These are phyloP conservation scores for Pelecanus crispus DNA, from an alignment of 2,113 vertebrate genomes.

Conservation along the genomic window DNA sequence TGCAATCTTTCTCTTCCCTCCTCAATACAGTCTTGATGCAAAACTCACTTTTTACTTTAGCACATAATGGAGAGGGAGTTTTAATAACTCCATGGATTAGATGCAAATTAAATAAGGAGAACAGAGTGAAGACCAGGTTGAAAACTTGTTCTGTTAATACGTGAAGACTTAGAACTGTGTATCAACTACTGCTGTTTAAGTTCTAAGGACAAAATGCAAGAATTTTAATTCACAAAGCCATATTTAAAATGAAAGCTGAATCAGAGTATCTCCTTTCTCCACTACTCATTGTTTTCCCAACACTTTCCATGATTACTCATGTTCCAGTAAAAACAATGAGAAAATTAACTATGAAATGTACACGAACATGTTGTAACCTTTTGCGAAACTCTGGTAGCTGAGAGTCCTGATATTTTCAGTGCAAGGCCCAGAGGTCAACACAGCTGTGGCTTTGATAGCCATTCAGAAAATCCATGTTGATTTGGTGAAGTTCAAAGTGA, in stretches of 20 bases:
- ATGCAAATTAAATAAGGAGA: background rate
- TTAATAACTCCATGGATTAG: background rate
- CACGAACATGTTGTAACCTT: background rate
- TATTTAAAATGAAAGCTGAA: background rate
- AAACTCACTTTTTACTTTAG: background rate
- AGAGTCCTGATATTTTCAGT: background rate
- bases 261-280: background rate
- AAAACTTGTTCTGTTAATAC: background rate
- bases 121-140: background rate
- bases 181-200: background rate
- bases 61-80: background rate
- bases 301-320: background rate
- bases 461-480: background rate
- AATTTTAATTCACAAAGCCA: background rate
- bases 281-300: background rate
- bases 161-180: background rate
- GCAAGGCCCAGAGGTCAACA: background rate
- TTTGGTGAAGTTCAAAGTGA: background rate
- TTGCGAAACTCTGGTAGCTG: background rate
- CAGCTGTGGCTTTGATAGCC: background rate
- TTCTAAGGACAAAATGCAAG: background rate
- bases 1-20: background rate
- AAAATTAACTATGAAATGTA: background rate
- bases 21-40: background rate
- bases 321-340: background rate